Base-by-base conservation (phyloP, 2,888 invertebrate genomes). In the Dryococelus australis region DNA sequence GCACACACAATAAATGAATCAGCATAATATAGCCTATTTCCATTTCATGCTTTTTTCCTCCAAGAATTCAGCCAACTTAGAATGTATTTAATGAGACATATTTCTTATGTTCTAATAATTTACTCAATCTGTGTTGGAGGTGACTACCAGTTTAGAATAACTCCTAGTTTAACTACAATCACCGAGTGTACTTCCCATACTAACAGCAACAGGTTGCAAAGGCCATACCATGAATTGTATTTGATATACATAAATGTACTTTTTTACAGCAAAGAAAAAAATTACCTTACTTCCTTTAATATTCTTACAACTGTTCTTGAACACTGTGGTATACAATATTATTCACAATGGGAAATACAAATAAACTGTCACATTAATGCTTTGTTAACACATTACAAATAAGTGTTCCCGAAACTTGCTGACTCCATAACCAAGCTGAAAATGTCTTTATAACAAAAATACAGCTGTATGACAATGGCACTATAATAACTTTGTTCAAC, bases 1-100 rank as follows among this genome's bases (percentile, higher is more conserved):
- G 86, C 83, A 85, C 90, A 90, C 90, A 90, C 92, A 87, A 92
- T 91, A 92, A 93, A 93, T 92, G 92, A 93, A 93, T 93, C 93
- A 92, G 92, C 92, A 92, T 91, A 91, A 90, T 91, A 90, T 89
- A 35, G 35, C 4, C 35, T 35, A 90, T 90, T 91, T 90, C 91
- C 90, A 90, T 90, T 91, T 91, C 90, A 91, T 87, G 89, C 90
- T 90, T 86, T 84, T 88, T 86, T 89, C 88, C 89, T 89, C 87
- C 88, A 91, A 90, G 91, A 91, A 90, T 88, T 87, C 88, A 89
- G 89, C 86, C 85, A 85, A n/a, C 87, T 83, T 84, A 51, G 51
- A 65, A 65, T 24, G 20, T 65, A n/a, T 24, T 16, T 65, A 5
- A n/a, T 65, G n/a, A 65, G 20, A 65, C 65, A 65, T 20, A n/a